phyloP scores from a whole-genome alignment of 2,113 vertebrate genomes.

The Triplophysa siluroides region DNA sequence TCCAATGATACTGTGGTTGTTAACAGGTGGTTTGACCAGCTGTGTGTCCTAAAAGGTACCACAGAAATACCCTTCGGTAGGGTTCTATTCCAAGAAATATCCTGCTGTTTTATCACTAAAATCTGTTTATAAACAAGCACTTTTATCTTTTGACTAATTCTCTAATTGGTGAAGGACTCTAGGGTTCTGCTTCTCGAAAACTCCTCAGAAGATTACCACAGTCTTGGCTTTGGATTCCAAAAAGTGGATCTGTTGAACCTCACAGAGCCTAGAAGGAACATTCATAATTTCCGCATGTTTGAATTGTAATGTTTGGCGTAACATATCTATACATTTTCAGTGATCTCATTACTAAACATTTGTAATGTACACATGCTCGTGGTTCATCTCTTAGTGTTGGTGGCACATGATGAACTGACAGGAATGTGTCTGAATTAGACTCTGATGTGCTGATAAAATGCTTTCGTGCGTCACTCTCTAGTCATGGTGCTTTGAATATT shows the following conservation, averaged over 20 bases:
- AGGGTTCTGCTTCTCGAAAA: conserved; percentile 51
- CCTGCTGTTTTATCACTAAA: conserved; percentile 62
- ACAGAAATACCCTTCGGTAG: conserved; percentile 55
- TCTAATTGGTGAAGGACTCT: conserved; percentile 51
- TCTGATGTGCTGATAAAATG: conserved; percentile 68
- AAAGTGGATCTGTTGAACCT: background rate
- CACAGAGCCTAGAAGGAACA: background rate
- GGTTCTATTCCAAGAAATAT: conserved; percentile 55
- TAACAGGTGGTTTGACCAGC: conserved; percentile 54
- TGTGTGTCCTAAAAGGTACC: conserved; percentile 55
- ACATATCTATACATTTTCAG: background rate
- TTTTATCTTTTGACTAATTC: conserved; percentile 58
- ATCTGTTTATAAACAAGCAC: conserved; percentile 68
- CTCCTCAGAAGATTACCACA: conserved; percentile 22
- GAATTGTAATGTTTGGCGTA: background rate
- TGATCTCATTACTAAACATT: background rate
- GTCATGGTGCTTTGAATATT: conserved; percentile 67
- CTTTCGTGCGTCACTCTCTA: conserved; percentile 69
- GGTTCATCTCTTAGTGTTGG: conserved; percentile 1
- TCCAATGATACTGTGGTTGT: conserved; percentile 46
- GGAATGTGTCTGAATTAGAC: conserved; percentile 54
- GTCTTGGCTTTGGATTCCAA: background rate
- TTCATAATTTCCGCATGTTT: background rate
- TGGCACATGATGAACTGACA: conserved; percentile 51
- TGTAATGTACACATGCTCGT: background rate